Base-by-base conservation (phyloP, 1,140 invertebrate species). In the Dryas iulia region DNA sequence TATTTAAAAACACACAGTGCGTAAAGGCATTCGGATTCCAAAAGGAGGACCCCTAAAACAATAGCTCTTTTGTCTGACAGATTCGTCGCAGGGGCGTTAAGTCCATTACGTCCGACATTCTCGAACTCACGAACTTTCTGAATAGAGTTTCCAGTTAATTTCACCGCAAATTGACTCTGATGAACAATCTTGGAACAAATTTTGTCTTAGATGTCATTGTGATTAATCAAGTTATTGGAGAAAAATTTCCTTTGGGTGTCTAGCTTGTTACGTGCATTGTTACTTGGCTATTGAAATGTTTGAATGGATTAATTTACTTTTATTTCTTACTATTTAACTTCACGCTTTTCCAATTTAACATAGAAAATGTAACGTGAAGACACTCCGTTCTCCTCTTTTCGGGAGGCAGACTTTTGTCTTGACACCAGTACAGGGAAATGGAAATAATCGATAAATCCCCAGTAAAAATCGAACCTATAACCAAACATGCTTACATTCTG, bases 141-240 rank as follows among this genome's bases (percentile, higher is more conserved):
- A 81, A 86, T 82, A 72, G 75, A 78, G 72, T 76, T 78, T 73
- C 71, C 68, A 77, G 84, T 80, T 81, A 84, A 84, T 82, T 83
- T 78, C 59, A 61, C 69, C 66, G 72, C 74, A 80, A 86, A 83
- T 84, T 78, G 73, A 76, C 71, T 72, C 60, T 66, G 63, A 62
- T 72, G 66, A 72, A 68, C 59, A 69, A 66, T 69, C 67, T 72
- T 58, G 21, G 63, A 65, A 59, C 35, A 69, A 70, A 69, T 65
- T 70, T 54, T 52, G 59, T 69, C 68, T 35, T 26, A 39, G 18
- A 70, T 59, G 61, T 28, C 61, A 47, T 23, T 31, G 39, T 63
- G 57, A 70, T 69, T 56, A 69, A 69, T 68, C 47, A 26, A 33
- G 14, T 61, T 61, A 67, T 28, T 11, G 39, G 58, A 56, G 53